These are phyloP conservation scores for Mythimna pallens DNA, from an alignment of 2,888 invertebrate species.

Conservation along the genomic window DNA sequence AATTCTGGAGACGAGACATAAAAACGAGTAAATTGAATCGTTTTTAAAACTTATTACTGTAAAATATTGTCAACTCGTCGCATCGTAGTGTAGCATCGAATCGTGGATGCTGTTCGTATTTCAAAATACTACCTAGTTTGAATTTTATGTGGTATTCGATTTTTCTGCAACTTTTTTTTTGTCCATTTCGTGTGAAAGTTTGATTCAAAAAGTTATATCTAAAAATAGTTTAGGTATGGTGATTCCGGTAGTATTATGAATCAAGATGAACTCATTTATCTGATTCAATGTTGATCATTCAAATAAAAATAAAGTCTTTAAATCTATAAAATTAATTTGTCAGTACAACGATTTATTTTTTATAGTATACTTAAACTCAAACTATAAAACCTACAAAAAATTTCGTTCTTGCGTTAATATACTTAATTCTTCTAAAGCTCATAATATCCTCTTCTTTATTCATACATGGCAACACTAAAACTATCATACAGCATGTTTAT, in stretches of 20 bases:
- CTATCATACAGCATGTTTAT: constrained; percentile 34
- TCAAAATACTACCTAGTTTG: constrained; percentile 18
- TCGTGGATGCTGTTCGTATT: constrained; percentile 11
- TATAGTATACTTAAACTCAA: background rate
- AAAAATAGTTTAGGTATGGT: background rate
- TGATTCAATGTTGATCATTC: background rate
- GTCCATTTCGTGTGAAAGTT: background rate
- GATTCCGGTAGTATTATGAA: background rate
- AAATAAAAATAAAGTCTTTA: background rate
- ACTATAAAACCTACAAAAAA: background rate
- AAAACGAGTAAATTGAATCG: constrained; percentile 2
- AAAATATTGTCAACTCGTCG: constrained; percentile 2
- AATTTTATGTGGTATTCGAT: constrained; percentile 12
- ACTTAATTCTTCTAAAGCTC: background rate
- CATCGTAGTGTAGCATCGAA: background rate
- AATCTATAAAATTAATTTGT: background rate
- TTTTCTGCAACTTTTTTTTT: background rate
- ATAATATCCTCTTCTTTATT: no score
- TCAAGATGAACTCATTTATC: background rate
- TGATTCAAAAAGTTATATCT: background rate
- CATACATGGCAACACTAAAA: constrained; percentile 6
- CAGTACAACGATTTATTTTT: background rate
- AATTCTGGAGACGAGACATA: constrained; percentile 17
- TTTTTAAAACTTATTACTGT: background rate
- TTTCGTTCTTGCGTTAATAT: background rate